Base-by-base conservation (phyloP, 2,888 invertebrate genomes). In the Rotaria macrura region DNA sequence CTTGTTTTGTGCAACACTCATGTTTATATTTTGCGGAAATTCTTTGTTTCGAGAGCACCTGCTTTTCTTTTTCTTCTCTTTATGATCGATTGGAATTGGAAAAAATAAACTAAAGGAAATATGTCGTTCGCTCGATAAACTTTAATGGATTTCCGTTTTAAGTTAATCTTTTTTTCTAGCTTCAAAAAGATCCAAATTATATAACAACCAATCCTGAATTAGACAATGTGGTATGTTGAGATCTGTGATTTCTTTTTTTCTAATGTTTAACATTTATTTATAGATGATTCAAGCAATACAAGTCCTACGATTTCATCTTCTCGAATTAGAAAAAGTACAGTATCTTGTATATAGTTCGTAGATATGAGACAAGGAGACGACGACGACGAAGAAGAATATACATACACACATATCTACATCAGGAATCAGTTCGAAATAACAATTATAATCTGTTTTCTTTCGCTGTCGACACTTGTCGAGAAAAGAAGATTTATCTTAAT, bases 241-340 rank as follows among this genome's bases (percentile, higher is more conserved):
- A 43, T 7, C 5, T 55, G 83, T 84, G 34, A n/a, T 23, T 54
- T 38, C 55, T 79, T 52, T 52, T 43, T 83, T 83, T 85, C 23
- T 49, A 0, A 49, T 17, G 17, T 49, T 17, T 34, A 65, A 43
- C 40, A 47, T 85, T n/a, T 23, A 38, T n/a, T 17, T 25, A 84
- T 43, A 98, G 97, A 99, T 99, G 99, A 97, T 99, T 92, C 98
- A 99, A 94, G 97, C 99, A 92, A 99, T 99, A 93, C 98, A 99
- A 94, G 99, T 99, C 92, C 94, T 99, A 93, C 95, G 99, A 94
- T 98, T 99, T 95, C 99, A 99, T 94, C 95, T 99, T 92, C 94
- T 99, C 94, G 99, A 99, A 94, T 94, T 99, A 93, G 99, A 99
- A 96, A 99, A 99, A 95, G 98, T 98, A 93, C 43, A 14, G 14